These are phyloP conservation scores for Coremacera marginata DNA, from an alignment of 2,888 invertebrate species.

Conservation along the genomic window DNA sequence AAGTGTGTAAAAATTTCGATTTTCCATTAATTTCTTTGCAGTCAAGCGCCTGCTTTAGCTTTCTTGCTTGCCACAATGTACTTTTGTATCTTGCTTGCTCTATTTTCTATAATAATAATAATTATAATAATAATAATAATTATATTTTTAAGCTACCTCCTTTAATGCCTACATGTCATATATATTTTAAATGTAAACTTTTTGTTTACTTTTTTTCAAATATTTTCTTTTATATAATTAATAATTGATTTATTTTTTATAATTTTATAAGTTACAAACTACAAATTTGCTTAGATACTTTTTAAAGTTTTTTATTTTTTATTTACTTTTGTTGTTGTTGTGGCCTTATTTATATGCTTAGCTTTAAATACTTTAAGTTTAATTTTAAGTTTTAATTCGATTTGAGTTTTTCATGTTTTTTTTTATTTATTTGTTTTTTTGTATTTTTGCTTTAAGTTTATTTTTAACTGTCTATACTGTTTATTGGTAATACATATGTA, in stretches of 20 bases:
- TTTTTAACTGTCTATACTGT: not conserved
- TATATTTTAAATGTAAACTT: not conserved
- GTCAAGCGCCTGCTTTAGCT: not conserved
- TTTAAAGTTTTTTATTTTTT: slow-evolving; percentile 32
- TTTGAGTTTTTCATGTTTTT: not conserved
- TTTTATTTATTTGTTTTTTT: slow-evolving; percentile 35
- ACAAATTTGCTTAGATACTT: slow-evolving; percentile 45
- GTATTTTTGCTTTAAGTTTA: not conserved
- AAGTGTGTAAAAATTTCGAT: not conserved
- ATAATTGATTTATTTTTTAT: slow-evolving; percentile 41
- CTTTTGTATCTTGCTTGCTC: slow-evolving; percentile 41
- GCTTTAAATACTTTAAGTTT: not conserved
- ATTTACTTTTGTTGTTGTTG: slow-evolving; percentile 19
- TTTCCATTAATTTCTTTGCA: not conserved
- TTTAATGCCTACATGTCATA: not conserved
- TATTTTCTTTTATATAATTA: slow-evolving; percentile 35
- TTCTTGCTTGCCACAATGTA: slow-evolving; percentile 24
- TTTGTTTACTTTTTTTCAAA: slow-evolving; percentile 33
- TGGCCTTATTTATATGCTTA: not conserved
- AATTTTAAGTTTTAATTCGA: not conserved
- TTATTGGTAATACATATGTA: not conserved
- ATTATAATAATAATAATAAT: too few species aligned
- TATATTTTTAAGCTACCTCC: slow-evolving; percentile 12
- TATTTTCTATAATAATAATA: slow-evolving; percentile 44
- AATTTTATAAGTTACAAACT: slow-evolving; percentile 46